Evolutionary conservation across 2,797 vertebrate genomes (phyloP).

Genomic region (Sebastes trivittatus): DNA sequence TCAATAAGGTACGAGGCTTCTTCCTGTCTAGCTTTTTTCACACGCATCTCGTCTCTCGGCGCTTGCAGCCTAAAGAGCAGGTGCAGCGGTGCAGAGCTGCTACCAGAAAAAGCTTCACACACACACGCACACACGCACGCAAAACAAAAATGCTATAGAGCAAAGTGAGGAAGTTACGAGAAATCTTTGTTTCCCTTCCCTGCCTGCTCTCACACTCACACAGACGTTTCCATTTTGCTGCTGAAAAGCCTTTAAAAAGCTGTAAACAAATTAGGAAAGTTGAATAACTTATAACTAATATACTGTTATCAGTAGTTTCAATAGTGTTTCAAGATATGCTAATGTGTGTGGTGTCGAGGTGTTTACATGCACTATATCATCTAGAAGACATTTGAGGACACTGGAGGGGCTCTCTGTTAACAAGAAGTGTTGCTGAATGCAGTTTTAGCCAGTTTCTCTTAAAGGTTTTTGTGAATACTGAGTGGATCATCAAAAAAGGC

Average conservation of each 20-base stretch:
- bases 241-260: neutral
- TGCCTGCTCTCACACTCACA: constrained; percentile 5
- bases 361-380: neutral
- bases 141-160: constrained; percentile 13
- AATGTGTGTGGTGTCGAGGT: neutral
- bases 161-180: constrained; percentile 62
- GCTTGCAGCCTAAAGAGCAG: constrained; percentile 71
- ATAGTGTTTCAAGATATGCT: neutral
- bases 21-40: constrained; percentile 70
- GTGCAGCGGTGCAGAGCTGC: constrained; percentile 70
- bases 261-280: neutral
- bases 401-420: neutral
- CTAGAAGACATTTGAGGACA: neutral
- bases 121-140: constrained; percentile 15
- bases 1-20: constrained; percentile 42
- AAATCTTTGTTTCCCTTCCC: constrained; percentile 56
- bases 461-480: neutral
- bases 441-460: neutral
- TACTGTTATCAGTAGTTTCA: neutral
- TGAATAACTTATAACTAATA: neutral
- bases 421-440: constrained; percentile 11
- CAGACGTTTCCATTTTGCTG: neutral
- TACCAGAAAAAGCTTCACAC: constrained; percentile 34
- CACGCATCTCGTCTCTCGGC: constrained; percentile 51
- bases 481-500: neutral